phyloP scores from a whole-genome alignment of 2,113 vertebrate genomes.

The Ardeotis arabs region DNA sequence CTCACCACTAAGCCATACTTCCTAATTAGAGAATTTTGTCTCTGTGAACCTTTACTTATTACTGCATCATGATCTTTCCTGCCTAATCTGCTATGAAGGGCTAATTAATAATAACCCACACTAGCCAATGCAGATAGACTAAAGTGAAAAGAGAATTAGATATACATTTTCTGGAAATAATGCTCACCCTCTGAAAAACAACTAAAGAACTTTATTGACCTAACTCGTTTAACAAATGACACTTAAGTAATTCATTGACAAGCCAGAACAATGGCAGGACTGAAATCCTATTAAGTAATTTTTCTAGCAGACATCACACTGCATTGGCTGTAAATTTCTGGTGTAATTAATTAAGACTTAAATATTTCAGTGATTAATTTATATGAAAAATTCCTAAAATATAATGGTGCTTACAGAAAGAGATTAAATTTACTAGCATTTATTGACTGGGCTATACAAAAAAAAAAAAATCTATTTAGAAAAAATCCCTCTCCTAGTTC shows the following conservation, averaged over 20 bases:
- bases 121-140: conserved; percentile 51
- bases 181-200: conserved; percentile 52
- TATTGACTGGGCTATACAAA: conserved; percentile 15
- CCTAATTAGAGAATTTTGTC: conserved; percentile 74
- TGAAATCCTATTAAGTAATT: conserved; percentile 57
- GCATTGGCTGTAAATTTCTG: conserved; percentile 35
- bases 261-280: conserved; percentile 41
- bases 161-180: conserved; percentile 52
- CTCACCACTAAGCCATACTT: conserved; percentile 68
- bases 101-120: conserved; percentile 72
- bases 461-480: conserved; percentile 6
- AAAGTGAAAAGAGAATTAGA: conserved; percentile 52
- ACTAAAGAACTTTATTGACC: conserved; percentile 65
- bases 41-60: conserved; percentile 64
- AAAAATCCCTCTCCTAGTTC: neutral
- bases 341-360: conserved; percentile 64
- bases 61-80: conserved; percentile 59
- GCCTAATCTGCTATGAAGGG: conserved; percentile 71
- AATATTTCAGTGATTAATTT: conserved; percentile 60
- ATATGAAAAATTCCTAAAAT: conserved; percentile 49
- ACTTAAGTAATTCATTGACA: conserved; percentile 67
- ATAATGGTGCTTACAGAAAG: neutral
- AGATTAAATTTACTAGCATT: neutral
- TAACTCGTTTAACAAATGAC: conserved; percentile 68
- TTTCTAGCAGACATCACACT: conserved; percentile 52